Percentiles rank a stretch among this genome's conserved stretches.
phyloP scores from a whole-genome alignment of 2,888 invertebrate species.

The Thelaira solivaga region DNA sequence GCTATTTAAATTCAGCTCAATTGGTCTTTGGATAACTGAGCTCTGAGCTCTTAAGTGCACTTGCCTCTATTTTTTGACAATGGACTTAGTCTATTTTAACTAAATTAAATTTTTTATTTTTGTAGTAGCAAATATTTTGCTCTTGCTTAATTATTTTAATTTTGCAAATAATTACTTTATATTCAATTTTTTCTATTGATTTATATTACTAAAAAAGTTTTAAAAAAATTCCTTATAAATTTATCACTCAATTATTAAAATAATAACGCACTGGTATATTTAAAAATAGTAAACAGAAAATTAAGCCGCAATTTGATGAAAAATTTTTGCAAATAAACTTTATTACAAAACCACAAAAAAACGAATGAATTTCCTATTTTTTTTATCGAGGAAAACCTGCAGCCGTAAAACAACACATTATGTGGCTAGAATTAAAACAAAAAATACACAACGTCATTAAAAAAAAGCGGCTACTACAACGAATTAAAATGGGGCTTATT shows the following conservation, averaged over 20 bases:
- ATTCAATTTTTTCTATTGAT: neutral
- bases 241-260: slow-evolving; percentile 51
- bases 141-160: too few relatives aligned
- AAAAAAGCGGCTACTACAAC: slow-evolving; percentile 43
- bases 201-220: neutral
- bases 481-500: slow-evolving; percentile 55
- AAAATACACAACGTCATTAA: neutral
- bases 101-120: too few relatives aligned
- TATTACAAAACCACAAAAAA: slow-evolving; percentile 37
- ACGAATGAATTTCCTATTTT: slow-evolving; percentile 5
- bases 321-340: slow-evolving; percentile 25
- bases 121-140: too few relatives aligned
- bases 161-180: too few relatives aligned
- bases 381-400: neutral
- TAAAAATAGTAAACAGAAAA: slow-evolving; percentile 15
- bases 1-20: too few relatives aligned
- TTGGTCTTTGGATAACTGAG: too few relatives aligned
- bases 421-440: slow-evolving; percentile 55
- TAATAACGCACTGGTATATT: slow-evolving; percentile 11
- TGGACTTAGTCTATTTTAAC: too few relatives aligned
- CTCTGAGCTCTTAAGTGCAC: too few relatives aligned
- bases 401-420: slow-evolving; percentile 51
- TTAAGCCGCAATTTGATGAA: neutral
- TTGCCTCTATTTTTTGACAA: too few relatives aligned
- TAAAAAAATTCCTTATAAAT: slow-evolving; percentile 18